Evolutionary conservation across 2,888 invertebrate genomes (phyloP).

Genomic region (Ophraella communa): DNA sequence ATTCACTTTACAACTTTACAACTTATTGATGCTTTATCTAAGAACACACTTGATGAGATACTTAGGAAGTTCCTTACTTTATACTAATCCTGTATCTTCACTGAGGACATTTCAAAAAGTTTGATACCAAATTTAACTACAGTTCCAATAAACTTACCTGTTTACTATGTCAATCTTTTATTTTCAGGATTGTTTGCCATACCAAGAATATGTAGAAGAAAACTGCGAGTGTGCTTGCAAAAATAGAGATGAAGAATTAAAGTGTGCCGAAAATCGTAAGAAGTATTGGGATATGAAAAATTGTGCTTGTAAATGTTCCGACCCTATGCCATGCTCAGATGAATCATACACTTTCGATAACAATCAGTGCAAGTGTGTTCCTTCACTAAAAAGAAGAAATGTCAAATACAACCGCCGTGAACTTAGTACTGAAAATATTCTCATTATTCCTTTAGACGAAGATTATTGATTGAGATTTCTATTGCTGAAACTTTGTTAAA

Average conservation of each 20-base stretch:
- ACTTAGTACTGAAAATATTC: background rate
- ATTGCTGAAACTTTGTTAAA: no score
- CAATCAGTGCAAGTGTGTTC: constrained; percentile 63
- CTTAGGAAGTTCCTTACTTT: no score
- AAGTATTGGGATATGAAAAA: constrained; percentile 69
- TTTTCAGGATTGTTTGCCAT: constrained; percentile 65
- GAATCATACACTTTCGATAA: constrained; percentile 68
- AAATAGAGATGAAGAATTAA: constrained; percentile 67
- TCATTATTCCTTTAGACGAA: no score
- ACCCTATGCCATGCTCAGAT: constrained; percentile 65
- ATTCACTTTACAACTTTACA: no score
- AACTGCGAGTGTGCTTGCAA: constrained; percentile 69
- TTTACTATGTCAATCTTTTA: background rate
- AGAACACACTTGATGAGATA: no score
- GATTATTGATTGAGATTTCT: no score
- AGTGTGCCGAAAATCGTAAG: constrained; percentile 63
- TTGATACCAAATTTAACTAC: no score
- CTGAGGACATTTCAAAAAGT: no score
- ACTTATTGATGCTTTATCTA: no score
- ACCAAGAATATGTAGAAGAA: constrained; percentile 65
- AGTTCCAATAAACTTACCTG: no score
- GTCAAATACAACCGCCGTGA: background rate
- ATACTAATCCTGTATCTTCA: no score
- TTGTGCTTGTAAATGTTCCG: constrained; percentile 68
- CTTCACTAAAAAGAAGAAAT: constrained; percentile 41